Conservation (phyloP, 2,113 vertebrate species). For the Notiomystis cincta region DNA sequence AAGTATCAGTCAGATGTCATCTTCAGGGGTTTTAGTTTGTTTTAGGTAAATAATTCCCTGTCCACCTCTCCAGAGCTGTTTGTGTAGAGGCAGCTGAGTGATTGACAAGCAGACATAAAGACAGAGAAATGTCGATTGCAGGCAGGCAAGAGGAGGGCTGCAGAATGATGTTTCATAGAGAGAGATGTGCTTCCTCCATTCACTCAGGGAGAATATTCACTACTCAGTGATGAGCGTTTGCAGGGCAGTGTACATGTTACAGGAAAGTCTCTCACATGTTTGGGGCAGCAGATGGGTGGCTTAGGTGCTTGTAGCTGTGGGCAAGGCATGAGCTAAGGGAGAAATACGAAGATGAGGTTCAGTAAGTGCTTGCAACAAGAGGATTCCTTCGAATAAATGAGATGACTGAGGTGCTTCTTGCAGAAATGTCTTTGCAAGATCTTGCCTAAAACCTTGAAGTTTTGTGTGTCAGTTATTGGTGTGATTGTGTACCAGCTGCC, state of each 20-base stretch:
- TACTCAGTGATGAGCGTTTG: background rate
- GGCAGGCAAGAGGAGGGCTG: background rate
- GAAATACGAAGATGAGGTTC: background rate
- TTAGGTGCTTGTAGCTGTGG: background rate
- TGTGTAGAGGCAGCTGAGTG: background rate
- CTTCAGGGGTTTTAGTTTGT: background rate
- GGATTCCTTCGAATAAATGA: background rate
- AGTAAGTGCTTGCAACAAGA: background rate
- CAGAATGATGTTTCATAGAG: background rate
- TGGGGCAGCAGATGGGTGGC: background rate
- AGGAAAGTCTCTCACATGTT: background rate
- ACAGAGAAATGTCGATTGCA: background rate
- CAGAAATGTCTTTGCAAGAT: background rate
- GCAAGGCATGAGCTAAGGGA: background rate
- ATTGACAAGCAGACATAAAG: background rate
- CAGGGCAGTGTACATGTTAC: fast-evolving
- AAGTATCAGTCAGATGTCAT: background rate
- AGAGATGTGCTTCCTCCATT: background rate
- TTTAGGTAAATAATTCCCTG: background rate
- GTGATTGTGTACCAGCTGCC: background rate
- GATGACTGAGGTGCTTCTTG: background rate
- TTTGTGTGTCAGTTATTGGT: background rate
- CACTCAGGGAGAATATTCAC: background rate
- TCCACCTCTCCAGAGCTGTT: background rate
- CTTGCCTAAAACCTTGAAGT: background rate